Conservation (phyloP, 2,797 vertebrate species). For the Notolepis coatsorum region DNA sequence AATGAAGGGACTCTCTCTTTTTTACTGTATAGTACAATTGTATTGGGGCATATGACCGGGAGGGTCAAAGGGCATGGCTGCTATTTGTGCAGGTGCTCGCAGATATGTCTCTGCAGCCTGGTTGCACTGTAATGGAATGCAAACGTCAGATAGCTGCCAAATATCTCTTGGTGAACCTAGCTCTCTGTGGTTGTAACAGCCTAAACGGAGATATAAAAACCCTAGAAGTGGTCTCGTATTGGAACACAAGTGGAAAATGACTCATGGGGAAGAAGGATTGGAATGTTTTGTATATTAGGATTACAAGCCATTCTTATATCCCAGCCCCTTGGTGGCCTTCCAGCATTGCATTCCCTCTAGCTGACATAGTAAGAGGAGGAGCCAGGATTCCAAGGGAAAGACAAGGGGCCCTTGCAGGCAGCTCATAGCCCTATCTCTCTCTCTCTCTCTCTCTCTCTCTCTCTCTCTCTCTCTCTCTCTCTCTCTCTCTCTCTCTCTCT, state of each 20-base stretch:
- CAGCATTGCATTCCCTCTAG: conserved; percentile 59
- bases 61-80: conserved; percentile 27
- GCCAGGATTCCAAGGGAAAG: conserved; percentile 53
- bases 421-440: conserved; percentile 18
- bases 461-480: conserved; percentile 14
- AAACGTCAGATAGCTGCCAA: conserved; percentile 38
- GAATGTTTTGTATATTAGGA: conserved; percentile 53
- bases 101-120: conserved; percentile 29
- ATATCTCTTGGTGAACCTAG: conserved; percentile 29
- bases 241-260: conserved; percentile 64
- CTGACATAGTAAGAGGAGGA: conserved; percentile 55
- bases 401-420: conserved; percentile 50
- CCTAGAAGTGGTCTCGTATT: conserved; percentile 37
- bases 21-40: neutral
- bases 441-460: conserved; percentile 17
- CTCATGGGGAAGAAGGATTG: conserved; percentile 44
- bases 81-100: conserved; percentile 53
- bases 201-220: conserved; percentile 16
- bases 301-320: conserved; percentile 57
- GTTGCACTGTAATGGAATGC: conserved; percentile 18
- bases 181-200: conserved; percentile 30
- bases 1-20: conserved; percentile 5
- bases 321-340: conserved; percentile 41
- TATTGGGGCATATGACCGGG: conserved; percentile 27
- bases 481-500: neutral